A percentile compares a stretch with the other conserved stretches of the same genome.
These are phyloP conservation scores for Drosophila takahashii DNA, from an alignment of 1,140 invertebrate species.

Conservation along the genomic window DNA sequence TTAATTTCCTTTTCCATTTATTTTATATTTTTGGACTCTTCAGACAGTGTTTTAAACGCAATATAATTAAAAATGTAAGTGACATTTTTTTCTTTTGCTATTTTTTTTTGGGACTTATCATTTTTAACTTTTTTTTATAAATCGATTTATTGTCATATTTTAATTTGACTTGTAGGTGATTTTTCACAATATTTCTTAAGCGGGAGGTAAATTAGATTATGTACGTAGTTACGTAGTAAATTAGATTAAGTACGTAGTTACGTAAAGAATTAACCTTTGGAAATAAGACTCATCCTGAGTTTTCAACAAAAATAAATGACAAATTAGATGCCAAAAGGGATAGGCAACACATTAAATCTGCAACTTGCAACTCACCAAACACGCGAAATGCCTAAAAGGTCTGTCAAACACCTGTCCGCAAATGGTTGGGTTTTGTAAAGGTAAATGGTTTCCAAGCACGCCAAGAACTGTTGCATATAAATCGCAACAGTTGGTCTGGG, in stretches of 20 bases:
- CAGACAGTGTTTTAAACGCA: no score
- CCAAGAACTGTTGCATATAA: slow-evolving; percentile 61
- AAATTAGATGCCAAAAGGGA: slow-evolving; percentile 4
- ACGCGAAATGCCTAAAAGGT: slow-evolving; percentile 2
- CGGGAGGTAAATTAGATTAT: no score
- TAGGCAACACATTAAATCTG: background rate
- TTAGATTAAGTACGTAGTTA: no score
- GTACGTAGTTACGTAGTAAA: no score
- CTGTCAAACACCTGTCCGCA: slow-evolving; percentile 32
- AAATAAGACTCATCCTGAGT: background rate
- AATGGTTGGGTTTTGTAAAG: slow-evolving; percentile 1
- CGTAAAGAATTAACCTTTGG: no score
- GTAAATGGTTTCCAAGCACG: slow-evolving; percentile 44
- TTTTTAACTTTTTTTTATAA: no score
- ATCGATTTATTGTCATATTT: no score
- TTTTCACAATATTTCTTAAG: no score
- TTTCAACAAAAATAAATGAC: background rate
- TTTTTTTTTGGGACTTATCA: no score
- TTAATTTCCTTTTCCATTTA: background rate
- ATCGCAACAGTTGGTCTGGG: slow-evolving; percentile 56
- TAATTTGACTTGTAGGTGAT: no score
- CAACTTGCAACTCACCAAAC: slow-evolving; percentile 17
- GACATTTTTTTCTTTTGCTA: no score
- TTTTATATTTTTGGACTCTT: background rate
- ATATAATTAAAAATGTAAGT: no score